Percentiles rank a stretch among this genome's conserved stretches.
Evolutionary conservation across 92 coral and sea anemone genomes (phyloP).

Genomic region (Ricordea florida): DNA sequence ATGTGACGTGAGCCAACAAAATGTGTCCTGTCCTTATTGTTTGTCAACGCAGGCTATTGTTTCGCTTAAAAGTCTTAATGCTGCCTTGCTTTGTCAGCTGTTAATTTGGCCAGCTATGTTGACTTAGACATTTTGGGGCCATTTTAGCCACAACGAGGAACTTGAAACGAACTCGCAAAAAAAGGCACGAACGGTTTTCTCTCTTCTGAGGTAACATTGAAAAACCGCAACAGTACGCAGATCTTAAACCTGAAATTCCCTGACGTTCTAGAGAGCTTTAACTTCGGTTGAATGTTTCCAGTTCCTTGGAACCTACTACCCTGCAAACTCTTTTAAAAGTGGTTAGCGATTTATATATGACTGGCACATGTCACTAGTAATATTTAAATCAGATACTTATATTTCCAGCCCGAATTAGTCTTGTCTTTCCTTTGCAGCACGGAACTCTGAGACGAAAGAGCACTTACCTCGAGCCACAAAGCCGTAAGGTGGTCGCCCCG

Average conservation of each 20-base stretch:
- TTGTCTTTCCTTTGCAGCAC: background rate
- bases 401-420: slow-evolving; percentile 26
- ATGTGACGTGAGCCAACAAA: slow-evolving; percentile 67
- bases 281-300: too few species aligned
- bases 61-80: slow-evolving; percentile 74
- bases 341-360: slow-evolving; percentile 46
- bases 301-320: too few species aligned
- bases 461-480: too few species aligned
- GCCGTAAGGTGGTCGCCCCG: too few species aligned
- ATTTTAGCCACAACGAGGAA: slow-evolving; percentile 14
- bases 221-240: too few species aligned
- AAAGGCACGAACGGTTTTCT: background rate
- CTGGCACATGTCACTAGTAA: slow-evolving; percentile 75
- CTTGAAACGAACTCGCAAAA: slow-evolving; percentile 4
- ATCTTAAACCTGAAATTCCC: too few species aligned
- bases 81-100: slow-evolving; percentile 76
- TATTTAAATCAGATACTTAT: slow-evolving; percentile 73
- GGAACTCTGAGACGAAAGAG: too few species aligned
- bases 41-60: slow-evolving; percentile 58
- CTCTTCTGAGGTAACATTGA: background rate
- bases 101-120: slow-evolving; percentile 80
- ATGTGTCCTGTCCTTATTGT: slow-evolving; percentile 60
- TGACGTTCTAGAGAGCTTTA: too few species aligned
- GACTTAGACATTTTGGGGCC: slow-evolving; percentile 45
- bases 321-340: slow-evolving; percentile 5